These are phyloP conservation scores for Meteorus sp. DNA, from an alignment of 1,140 invertebrate genomes.

Conservation along the genomic window DNA sequence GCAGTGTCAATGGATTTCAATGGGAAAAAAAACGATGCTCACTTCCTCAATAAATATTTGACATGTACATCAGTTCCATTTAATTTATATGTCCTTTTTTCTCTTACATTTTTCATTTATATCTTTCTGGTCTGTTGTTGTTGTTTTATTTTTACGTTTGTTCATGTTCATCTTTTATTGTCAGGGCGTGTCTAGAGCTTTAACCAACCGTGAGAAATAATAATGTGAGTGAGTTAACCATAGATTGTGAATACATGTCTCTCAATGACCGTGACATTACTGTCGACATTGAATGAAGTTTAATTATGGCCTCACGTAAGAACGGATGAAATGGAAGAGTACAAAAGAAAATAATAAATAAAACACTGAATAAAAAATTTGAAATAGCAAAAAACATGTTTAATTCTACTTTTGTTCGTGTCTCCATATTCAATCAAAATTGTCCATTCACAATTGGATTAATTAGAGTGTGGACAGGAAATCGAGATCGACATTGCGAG, in stretches of 20 bases:
- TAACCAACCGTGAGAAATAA: slow-evolving; percentile 17
- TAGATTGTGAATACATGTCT: slow-evolving; percentile 6
- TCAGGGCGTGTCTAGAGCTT: slow-evolving; percentile 16
- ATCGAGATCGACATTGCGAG: too few relatives aligned
- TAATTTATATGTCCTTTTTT: slow-evolving; percentile 1
- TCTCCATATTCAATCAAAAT: too few relatives aligned
- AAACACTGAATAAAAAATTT: too few relatives aligned
- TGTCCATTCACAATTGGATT: too few relatives aligned
- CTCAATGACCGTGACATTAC: slow-evolving; percentile 47
- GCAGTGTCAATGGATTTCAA: neutral
- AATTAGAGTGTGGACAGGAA: too few relatives aligned
- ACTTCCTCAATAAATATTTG: slow-evolving; percentile 12
- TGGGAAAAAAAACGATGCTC: neutral
- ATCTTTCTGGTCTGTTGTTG: neutral
- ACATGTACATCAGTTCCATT: too few relatives aligned
- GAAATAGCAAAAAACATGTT: too few relatives aligned
- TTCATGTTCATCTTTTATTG: neutral
- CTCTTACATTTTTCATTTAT: too few relatives aligned
- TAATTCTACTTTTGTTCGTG: neutral
- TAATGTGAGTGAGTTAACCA: slow-evolving; percentile 15
- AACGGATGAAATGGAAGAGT: neutral
- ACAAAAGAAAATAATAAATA: neutral
- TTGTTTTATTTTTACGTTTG: too few relatives aligned
- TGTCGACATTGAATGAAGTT: slow-evolving; percentile 39
- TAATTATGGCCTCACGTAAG: slow-evolving; percentile 8